Evolutionary conservation across 2,888 invertebrate genomes (phyloP).

Genomic region (Bellardia bayeri): DNA sequence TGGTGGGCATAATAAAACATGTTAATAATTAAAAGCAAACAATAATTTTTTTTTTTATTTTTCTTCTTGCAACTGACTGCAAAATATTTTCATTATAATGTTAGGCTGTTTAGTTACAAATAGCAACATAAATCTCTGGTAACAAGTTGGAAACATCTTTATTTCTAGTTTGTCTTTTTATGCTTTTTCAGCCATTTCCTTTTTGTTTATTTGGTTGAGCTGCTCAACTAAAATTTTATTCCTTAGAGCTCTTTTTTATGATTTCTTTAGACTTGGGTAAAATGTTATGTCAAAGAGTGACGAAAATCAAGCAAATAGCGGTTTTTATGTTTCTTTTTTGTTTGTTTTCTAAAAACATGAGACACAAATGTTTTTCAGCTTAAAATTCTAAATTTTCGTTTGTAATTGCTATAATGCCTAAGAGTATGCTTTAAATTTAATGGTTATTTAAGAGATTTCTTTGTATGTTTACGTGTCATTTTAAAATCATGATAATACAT

Average conservation of each 20-base stretch:
- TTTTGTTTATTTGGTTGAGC: background rate
- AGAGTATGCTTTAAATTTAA: background rate
- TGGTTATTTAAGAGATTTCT: conserved; percentile 4
- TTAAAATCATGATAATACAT: background rate
- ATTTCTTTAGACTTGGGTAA: background rate
- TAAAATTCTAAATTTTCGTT: conserved; percentile 10
- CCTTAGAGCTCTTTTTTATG: conserved; percentile 5
- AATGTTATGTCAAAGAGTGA: conserved; percentile 5
- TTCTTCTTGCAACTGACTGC: background rate
- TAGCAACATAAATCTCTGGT: background rate
- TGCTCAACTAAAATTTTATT: background rate
- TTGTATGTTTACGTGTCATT: background rate
- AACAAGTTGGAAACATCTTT: background rate
- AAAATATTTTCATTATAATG: conserved; percentile 16
- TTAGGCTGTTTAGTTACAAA: background rate
- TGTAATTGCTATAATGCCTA: background rate
- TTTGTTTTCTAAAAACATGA: conserved; percentile 2
- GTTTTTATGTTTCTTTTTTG: background rate
- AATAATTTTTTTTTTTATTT: conserved; percentile 26
- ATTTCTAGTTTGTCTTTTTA: conserved; percentile 2
- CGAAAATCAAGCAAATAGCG: conserved; percentile 15
- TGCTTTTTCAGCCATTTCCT: background rate
- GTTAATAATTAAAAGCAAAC: conserved; percentile 65
- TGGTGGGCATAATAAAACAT: background rate
- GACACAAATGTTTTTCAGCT: background rate